These are phyloP conservation scores for Gallinago jamesoni DNA, from an alignment of 2,113 vertebrate species.

Conservation along the genomic window DNA sequence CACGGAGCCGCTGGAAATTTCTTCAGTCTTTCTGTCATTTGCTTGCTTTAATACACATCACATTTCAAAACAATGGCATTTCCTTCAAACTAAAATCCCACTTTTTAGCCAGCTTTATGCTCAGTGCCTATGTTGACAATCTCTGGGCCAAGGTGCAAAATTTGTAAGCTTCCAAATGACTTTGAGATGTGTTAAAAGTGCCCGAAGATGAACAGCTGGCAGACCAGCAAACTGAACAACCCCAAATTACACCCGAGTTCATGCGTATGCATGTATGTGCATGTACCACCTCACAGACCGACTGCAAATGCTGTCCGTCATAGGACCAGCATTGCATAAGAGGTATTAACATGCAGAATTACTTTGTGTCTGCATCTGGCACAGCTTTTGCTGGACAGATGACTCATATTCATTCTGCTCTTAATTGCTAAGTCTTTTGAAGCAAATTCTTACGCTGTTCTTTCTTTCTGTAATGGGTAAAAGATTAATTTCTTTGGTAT, in stretches of 20 bases:
- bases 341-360: background rate
- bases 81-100: background rate
- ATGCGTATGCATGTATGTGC: background rate
- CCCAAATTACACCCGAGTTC: background rate
- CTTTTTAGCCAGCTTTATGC: background rate
- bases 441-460: background rate
- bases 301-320: background rate
- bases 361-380: constrained; percentile 16
- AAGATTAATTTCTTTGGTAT: background rate
- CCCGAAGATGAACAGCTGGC: background rate
- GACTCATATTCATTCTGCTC: constrained; percentile 25
- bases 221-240: background rate
- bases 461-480: background rate
- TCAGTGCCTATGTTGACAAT: background rate
- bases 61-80: background rate
- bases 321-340: background rate
- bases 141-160: background rate
- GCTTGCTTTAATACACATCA: background rate
- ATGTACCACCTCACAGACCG: background rate
- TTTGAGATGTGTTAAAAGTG: background rate
- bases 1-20: background rate
- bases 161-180: background rate
- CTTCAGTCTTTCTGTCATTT: background rate
- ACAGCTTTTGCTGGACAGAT: constrained; percentile 41
- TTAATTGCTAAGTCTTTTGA: background rate